These are phyloP conservation scores for Crambe crambe DNA, from an alignment of 37 sponge, comb jelly and placozoan species.

Conservation along the genomic window DNA sequence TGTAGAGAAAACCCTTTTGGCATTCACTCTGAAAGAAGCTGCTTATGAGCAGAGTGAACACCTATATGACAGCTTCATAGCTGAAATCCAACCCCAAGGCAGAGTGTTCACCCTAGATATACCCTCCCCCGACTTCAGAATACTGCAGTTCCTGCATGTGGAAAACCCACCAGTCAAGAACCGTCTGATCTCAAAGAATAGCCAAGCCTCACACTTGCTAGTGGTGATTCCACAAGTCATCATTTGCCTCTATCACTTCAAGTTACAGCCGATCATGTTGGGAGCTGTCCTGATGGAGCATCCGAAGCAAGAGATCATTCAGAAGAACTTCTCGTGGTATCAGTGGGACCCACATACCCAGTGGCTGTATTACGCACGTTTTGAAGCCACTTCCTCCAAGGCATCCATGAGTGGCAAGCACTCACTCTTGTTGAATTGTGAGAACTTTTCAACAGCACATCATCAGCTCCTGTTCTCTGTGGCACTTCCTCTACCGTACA, in stretches of 20 bases:
- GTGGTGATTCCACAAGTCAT: conserved; percentile 39
- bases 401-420: background rate
- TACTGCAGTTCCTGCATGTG: conserved; percentile 40
- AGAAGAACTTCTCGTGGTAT: conserved; percentile 56
- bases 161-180: background rate
- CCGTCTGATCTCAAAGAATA: background rate
- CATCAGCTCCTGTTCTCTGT: conserved; percentile 40
- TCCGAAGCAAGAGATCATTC: conserved; percentile 28
- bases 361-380: conserved; percentile 65
- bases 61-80: conserved; percentile 38
- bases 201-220: conserved; percentile 33
- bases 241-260: conserved; percentile 43
- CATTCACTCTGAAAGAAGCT: conserved; percentile 47
- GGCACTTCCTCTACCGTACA: conserved; percentile 38
- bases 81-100: conserved; percentile 52
- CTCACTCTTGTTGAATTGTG: conserved; percentile 31
- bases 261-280: background rate
- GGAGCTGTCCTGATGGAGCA: conserved; percentile 16
- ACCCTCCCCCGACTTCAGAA: conserved; percentile 30
- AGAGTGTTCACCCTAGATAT: conserved; percentile 49
- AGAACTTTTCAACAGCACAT: conserved; percentile 16
- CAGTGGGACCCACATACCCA: conserved; percentile 71
- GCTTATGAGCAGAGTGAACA: background rate
- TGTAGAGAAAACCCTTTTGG: conserved; percentile 32
- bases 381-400: conserved; percentile 17